A percentile compares a stretch with the other conserved stretches of the same genome.
Conservation (phyloP, 2,113 vertebrate genomes). For the Pteruthius melanotis region DNA sequence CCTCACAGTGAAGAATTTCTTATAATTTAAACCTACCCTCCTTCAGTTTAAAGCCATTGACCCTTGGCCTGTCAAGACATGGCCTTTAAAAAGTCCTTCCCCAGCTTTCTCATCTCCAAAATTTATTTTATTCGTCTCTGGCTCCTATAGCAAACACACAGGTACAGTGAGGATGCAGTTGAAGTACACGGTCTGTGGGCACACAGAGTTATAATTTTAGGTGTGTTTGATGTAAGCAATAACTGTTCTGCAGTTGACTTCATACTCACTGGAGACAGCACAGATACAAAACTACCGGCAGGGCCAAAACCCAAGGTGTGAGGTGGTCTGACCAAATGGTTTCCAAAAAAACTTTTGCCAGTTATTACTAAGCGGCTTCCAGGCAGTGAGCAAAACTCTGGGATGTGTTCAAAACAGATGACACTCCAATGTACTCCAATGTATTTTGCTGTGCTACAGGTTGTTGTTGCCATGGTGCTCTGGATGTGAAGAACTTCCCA, state of each 20-base stretch:
- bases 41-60: background rate
- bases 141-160: background rate
- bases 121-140: background rate
- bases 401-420: background rate
- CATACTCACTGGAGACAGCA: background rate
- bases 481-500: background rate
- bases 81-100: background rate
- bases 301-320: background rate
- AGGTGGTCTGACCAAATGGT: background rate
- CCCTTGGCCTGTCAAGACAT: too few relatives aligned
- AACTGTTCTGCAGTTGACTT: background rate
- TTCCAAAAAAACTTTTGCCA: background rate
- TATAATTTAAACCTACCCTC: background rate
- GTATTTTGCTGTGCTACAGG: background rate
- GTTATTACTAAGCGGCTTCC: background rate
- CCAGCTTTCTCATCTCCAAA: background rate
- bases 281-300: background rate
- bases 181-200: fast-evolving
- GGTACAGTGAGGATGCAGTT: background rate
- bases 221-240: fast-evolving
- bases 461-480: background rate
- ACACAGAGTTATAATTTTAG: background rate
- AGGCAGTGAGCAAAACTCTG: background rate
- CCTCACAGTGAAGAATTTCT: background rate
- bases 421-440: background rate